These are phyloP conservation scores for Morpho helenor DNA, from an alignment of 2,888 invertebrate species.

Conservation along the genomic window DNA sequence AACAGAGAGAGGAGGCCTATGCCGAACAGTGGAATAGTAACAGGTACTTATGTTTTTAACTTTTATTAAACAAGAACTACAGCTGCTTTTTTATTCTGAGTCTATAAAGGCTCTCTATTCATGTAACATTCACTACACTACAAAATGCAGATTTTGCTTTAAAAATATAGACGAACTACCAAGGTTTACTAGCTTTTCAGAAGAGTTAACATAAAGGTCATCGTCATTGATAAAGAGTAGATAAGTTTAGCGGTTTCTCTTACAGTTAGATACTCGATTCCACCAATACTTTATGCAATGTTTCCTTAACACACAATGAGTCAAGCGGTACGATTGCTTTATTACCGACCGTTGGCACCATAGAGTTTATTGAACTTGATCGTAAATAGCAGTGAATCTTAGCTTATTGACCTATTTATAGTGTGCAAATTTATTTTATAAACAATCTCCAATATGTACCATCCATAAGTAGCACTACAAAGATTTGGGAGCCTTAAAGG, in stretches of 20 bases:
- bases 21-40: too few species aligned
- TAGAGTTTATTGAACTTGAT: constrained; percentile 53
- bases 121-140: too few species aligned
- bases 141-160: too few species aligned
- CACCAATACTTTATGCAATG: constrained; percentile 35
- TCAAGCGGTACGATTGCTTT: constrained; percentile 43
- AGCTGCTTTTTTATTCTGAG: too few species aligned
- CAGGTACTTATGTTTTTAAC: too few species aligned
- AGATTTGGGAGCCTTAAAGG: constrained; percentile 1
- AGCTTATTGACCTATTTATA: constrained; percentile 34
- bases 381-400: constrained; percentile 32
- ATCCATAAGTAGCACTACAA: not conserved
- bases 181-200: not conserved
- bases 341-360: constrained; percentile 56
- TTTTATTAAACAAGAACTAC: too few species aligned
- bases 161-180: too few species aligned
- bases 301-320: constrained; percentile 53
- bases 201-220: not conserved
- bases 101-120: too few species aligned
- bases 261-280: constrained; percentile 41
- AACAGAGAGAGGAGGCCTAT: too few species aligned
- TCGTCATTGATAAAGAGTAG: not conserved
- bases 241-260: constrained; percentile 32
- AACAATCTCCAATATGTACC: constrained; percentile 6
- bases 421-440: constrained; percentile 12